Evolutionary conservation across 2,888 invertebrate species (phyloP).

Genomic region (Acleris cristana): DNA sequence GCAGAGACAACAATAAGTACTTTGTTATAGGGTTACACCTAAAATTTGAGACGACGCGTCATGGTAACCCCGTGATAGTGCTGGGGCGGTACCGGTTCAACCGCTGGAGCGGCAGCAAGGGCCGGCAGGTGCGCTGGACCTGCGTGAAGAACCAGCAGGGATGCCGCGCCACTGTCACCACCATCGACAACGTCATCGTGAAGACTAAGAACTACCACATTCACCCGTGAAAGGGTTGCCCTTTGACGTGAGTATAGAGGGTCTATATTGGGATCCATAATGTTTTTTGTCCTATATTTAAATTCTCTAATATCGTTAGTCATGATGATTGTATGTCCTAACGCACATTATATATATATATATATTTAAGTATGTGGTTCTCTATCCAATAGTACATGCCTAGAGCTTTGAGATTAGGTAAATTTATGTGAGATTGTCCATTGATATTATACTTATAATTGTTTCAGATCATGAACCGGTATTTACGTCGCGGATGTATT

Average conservation of each 20-base stretch:
- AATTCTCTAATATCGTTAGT: too few relatives aligned
- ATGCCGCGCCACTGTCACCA: constrained; percentile 40
- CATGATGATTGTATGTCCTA: too few relatives aligned
- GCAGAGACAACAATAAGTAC: not conserved
- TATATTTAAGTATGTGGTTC: too few relatives aligned
- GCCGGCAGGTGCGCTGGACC: constrained; percentile 39
- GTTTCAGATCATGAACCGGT: constrained; percentile 9
- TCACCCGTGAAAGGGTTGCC: not conserved
- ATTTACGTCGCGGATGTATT: constrained; percentile 9
- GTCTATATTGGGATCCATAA: too few relatives aligned
- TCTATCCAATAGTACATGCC: too few relatives aligned
- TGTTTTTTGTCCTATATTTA: too few relatives aligned
- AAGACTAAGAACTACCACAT: constrained; percentile 27
- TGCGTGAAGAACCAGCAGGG: constrained; percentile 40
- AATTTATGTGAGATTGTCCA: too few relatives aligned
- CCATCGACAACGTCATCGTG: constrained; percentile 36
- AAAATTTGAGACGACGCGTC: constrained; percentile 30
- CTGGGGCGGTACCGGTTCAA: constrained; percentile 38
- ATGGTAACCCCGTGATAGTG: constrained; percentile 39
- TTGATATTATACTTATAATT: not conserved
- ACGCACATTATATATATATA: too few relatives aligned
- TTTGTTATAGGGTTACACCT: constrained; percentile 21
- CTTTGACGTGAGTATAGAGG: not conserved
- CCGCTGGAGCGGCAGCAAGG: constrained; percentile 38
- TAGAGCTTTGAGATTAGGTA: too few relatives aligned